Conservation (phyloP, 2,113 vertebrate species). For the Chelonoidis abingdonii region DNA sequence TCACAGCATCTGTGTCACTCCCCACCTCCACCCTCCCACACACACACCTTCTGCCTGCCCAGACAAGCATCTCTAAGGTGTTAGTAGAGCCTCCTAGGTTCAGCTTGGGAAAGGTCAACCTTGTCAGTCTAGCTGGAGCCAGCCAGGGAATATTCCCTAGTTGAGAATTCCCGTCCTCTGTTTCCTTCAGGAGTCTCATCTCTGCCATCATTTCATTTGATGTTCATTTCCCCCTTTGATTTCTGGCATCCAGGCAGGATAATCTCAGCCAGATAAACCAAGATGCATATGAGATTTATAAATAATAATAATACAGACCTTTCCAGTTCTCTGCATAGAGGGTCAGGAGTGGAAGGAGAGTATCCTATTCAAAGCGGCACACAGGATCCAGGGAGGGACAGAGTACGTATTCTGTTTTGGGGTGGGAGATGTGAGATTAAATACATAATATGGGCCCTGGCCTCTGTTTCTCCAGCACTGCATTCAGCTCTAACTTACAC, state of each 20-base stretch:
- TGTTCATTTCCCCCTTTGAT: neutral
- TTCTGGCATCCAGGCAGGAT: neutral
- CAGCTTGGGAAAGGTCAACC: neutral
- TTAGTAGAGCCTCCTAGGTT: neutral
- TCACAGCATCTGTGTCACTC: neutral
- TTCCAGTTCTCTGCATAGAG: neutral
- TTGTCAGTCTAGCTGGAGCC: neutral
- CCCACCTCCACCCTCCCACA: neutral
- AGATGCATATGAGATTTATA: neutral
- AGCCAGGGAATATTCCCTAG: neutral
- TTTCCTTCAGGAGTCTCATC: neutral
- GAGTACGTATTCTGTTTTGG: neutral
- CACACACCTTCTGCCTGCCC: neutral
- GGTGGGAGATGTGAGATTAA: neutral
- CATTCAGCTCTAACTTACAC: neutral
- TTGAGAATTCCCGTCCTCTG: neutral
- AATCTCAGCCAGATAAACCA: neutral
- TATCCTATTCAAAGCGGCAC: neutral
- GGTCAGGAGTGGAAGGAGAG: neutral
- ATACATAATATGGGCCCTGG: neutral
- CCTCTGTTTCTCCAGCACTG: neutral
- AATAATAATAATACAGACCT: neutral
- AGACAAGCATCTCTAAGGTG: neutral
- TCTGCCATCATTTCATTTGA: neutral
- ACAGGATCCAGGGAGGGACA: neutral